Percentiles rank a stretch among this genome's conserved stretches.
Conservation (phyloP, 2,113 vertebrate species). For the Malurus elegans region DNA sequence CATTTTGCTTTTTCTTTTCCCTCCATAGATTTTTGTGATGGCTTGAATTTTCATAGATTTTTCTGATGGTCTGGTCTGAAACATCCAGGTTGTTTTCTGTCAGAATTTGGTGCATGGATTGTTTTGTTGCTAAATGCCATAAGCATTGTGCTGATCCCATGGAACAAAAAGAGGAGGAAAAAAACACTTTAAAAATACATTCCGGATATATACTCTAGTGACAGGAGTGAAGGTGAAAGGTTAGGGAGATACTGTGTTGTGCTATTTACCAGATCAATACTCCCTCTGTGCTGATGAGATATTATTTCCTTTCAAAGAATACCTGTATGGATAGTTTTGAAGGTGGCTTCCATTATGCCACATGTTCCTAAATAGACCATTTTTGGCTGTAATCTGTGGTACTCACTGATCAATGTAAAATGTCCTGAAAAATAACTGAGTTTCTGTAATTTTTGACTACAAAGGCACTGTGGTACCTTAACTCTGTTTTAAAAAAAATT, state of each 20-base stretch:
- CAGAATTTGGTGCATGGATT: not conserved
- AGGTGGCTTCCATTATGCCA: not conserved
- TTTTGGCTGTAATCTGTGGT: not conserved
- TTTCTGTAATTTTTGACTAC: not conserved
- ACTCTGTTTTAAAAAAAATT: not conserved
- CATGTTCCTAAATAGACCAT: not conserved
- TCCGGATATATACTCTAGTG: not conserved
- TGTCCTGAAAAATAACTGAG: not conserved
- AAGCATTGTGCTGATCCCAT: not conserved
- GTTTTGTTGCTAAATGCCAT: not conserved
- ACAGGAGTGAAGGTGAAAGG: not conserved
- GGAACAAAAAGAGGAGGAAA: not conserved
- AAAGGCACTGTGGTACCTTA: not conserved
- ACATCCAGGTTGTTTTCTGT: not conserved
- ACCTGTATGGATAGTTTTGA: not conserved
- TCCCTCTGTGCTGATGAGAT: not conserved
- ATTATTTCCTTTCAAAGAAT: not conserved
- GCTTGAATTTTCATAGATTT: not conserved
- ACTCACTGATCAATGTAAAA: not conserved
- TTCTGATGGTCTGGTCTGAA: not conserved
- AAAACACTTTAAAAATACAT: not conserved
- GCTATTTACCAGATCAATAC: not conserved
- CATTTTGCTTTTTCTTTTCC: not conserved
- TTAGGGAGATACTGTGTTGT: not conserved
- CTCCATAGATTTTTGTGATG: not conserved